Percentiles rank a stretch among this genome's conserved stretches.
These are phyloP conservation scores for Drosophila tropicalis DNA, from an alignment of 1,140 invertebrate species.

Conservation along the genomic window DNA sequence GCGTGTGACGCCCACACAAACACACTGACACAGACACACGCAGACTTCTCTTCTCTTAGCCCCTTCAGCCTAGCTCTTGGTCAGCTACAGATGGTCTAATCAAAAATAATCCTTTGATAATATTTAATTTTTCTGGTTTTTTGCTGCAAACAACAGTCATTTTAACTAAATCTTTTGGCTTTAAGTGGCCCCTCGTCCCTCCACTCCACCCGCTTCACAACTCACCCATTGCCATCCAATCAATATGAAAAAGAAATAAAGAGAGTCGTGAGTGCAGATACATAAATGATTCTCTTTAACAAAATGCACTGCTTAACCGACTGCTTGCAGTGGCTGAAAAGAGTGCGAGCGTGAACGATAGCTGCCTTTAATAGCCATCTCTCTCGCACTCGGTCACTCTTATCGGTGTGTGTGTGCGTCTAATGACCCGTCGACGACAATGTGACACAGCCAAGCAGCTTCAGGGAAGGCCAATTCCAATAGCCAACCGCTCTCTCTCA, in stretches of 20 bases:
- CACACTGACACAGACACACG: neutral
- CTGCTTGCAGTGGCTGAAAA: slow-evolving; percentile 5
- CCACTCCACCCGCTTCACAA: too few relatives aligned
- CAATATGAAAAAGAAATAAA: slow-evolving; percentile 14
- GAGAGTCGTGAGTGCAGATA: slow-evolving; percentile 14
- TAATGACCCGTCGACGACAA: slow-evolving; percentile 76
- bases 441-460: slow-evolving; percentile 69
- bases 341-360: slow-evolving; percentile 29
- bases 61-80: neutral
- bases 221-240: neutral
- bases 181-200: neutral
- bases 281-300: slow-evolving; percentile 33
- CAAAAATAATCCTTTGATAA: slow-evolving; percentile 9
- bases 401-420: slow-evolving; percentile 24
- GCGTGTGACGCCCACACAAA: slow-evolving; percentile 13
- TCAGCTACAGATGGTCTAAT: neutral
- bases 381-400: slow-evolving; percentile 14
- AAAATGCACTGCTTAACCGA: slow-evolving; percentile 64
- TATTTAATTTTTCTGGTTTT: neutral
- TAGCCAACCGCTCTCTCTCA: slow-evolving; percentile 44
- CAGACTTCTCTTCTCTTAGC: neutral
- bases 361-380: slow-evolving; percentile 13
- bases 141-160: slow-evolving; percentile 2
- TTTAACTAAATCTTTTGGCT: slow-evolving; percentile 5
- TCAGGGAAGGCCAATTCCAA: slow-evolving; percentile 53